Base-by-base conservation (phyloP, 1,140 invertebrate genomes). In the Cepaea nemoralis region DNA sequence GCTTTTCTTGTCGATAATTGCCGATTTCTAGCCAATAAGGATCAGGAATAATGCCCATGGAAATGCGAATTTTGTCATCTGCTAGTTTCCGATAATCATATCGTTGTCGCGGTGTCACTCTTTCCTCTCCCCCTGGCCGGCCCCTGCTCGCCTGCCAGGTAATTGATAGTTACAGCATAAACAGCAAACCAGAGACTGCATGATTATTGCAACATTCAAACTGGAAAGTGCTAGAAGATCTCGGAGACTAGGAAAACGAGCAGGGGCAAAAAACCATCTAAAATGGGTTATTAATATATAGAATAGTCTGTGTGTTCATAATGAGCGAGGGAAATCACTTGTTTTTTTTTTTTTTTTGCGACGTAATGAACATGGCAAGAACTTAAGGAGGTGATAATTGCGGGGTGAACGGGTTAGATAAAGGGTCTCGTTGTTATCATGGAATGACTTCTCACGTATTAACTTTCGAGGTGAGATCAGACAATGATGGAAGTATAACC, bases 21-120 rank as follows among this genome's bases (percentile, higher is more conserved):
- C 59, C 59, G 27, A 63, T 63, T 63, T 63, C 59, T n/a, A 63
- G 59, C 59, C 59, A 63, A 63, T 63, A 27, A 63, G 59, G 27
- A 63, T 27, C n/a, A 27, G 59, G 27, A 31, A 27, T 31, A 63
- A 31, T 19, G 59, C 12, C 8, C n/a, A 63, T 63, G n/a, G 22
- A 31, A 31, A 31, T 63, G 59, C 33, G n/a, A 27, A 10, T 31
- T 2, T 27, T 63, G 59, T 27, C 59, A 63, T 63, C 59, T 27
- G 2, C 6, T 27, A 31, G 59, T 63, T 63, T 10, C 27, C 59
- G 59, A 63, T 63, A 63, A 63, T 63, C n/a, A 63, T 63, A 63
- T 63, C n/a, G 27, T 16, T 27, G 59, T 5, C 3, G 59, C 33
- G 27, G 59, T 63, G 59, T 63, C 59, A 63, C n/a, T 10, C 27